Evolutionary conservation across 2,797 vertebrate genomes (phyloP), one percentile per base, ranked within the genome.

Genomic region (Lophotriccus pileatus): DNA sequence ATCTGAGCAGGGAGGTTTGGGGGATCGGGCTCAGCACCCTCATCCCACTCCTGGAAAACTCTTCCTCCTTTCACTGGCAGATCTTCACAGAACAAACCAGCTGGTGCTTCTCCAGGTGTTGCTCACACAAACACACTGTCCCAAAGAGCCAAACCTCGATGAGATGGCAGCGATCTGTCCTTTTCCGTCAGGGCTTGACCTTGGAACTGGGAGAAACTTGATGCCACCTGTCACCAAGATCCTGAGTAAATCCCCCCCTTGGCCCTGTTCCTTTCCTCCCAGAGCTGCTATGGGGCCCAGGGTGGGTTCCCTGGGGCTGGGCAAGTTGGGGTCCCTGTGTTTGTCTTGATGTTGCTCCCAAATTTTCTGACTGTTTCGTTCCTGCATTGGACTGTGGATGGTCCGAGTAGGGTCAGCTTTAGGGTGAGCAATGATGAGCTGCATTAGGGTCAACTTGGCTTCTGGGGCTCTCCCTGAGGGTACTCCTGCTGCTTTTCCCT

Each of bases 131-230:
- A 43, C 14, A 9, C 11, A 8, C 13, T 37, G 44, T 22, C 44
- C 50, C 59, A 34, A 34, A 39, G 36, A 55, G 19, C 41, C 55
- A 14, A 34, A 21, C 47, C 36, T 15, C 14, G 7, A 4, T 15
- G 43, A 44, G 24, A 2, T 22, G 15, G 39, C 53, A 0, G 1
- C n/a, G 14, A 24, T 52, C 47, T 8, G 2, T 14, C 47, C 34
- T 37, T 39, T 43, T 27, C 32, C 39, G 14, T n/a, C 36, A 62
- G 43, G 34, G 7, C 39, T 34, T 14, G 18, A n/a, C 66, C 36
- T 75, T 70, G 58, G 47, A 34, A 34, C 21, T 10, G 32, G 37
- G 30, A 75, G 68, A 24, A 70, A 28, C 34, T 19, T 16, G 28
- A 22, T 59, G 56, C 70, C 22, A 1, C 25, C 47, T 50, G 41